These are phyloP conservation scores for Rhinopomastus cyanomelas DNA, from an alignment of 2,113 vertebrate species.

Conservation along the genomic window DNA sequence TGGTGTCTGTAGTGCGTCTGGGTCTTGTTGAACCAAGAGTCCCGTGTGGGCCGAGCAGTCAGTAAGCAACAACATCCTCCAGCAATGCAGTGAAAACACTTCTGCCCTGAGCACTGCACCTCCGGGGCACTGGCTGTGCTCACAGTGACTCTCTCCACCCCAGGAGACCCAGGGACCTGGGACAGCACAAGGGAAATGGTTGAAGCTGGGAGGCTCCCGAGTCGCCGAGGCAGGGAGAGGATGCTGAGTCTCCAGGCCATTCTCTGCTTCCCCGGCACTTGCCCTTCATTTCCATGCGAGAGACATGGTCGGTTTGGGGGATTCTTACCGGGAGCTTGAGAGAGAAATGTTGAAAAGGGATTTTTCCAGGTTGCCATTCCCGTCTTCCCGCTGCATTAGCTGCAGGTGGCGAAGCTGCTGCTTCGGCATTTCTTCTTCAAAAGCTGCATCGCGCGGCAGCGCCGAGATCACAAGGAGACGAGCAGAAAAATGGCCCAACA, in stretches of 20 bases:
- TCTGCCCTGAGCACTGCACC: slow-evolving; percentile 7
- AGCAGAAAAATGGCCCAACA: slow-evolving; percentile 69
- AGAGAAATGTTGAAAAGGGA: slow-evolving; percentile 67
- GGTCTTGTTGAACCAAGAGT: slow-evolving; percentile 33
- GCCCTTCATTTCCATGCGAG: slow-evolving; percentile 55
- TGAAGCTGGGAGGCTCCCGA: not conserved
- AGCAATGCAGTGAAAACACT: slow-evolving; percentile 29
- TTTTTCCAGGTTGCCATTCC: slow-evolving; percentile 68
- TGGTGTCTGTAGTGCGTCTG: slow-evolving; percentile 26
- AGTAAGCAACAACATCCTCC: slow-evolving; percentile 47
- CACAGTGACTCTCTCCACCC: not conserved
- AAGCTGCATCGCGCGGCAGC: slow-evolving; percentile 67
- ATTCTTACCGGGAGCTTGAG: slow-evolving; percentile 62
- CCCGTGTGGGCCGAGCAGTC: slow-evolving; percentile 6
- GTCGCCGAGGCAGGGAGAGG: not conserved
- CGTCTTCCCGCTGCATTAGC: slow-evolving; percentile 56
- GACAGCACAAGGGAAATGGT: not conserved
- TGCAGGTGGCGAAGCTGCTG: slow-evolving; percentile 70
- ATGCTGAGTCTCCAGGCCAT: not conserved
- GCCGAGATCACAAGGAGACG: slow-evolving; percentile 68
- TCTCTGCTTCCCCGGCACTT: not conserved
- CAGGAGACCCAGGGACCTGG: not conserved
- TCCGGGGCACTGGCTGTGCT: not conserved
- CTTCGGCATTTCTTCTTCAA: slow-evolving; percentile 72
- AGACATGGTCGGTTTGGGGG: slow-evolving; percentile 44